Evolutionary conservation across 92 coral and sea anemone species (phyloP), one percentile per base, ranked within the genome.

Genomic region (Actinernus sp.): DNA sequence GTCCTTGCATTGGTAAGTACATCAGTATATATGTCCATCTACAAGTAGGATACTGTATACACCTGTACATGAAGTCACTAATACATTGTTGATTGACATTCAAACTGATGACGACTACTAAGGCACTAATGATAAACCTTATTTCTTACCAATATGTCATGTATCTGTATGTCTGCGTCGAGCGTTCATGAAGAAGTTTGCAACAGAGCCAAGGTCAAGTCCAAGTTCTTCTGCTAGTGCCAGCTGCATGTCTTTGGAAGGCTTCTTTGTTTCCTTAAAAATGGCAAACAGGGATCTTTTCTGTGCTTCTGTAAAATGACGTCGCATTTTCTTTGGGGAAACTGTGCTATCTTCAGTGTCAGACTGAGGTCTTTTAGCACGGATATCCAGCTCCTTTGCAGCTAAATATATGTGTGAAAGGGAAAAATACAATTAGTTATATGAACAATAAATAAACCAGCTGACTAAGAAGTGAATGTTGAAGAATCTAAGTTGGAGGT

Each of bases 171-270:
- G 92, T 23, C 96, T 77, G 21, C 96, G 78, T 60, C 96, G 85
- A 32, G 96, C 96, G 71, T 89, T 89, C 96, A 89, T 89, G 22
- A 89, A 89, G 71, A 89, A 89, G 73, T 89, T 89, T 75, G 96
- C 76, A 39, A 89, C 96, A 13, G 96, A 83, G 6, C 60, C 79
- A 17, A 86, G 63, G 26, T 89, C 92, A 16, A 89, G 81, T 0
- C 96, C 96, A 31, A 89, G 85, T 58, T 89, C 96, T 46, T 89
- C 96, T n/a, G 96, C 96, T 19, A 89, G 68, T 4, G 96, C 96
- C 67, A 46, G 68, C 63, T 89, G 96, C 96, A 89, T 89, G 49
- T 89, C 96, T 34, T 63, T 85, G 25, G 96, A 73, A 3, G 96
- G 96, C 24, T 89, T 89, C 49, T 85, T 85, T n/a, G 96, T 89